Evolutionary conservation across 2,113 vertebrate species (phyloP).

Genomic region (Triplophysa siluroides): DNA sequence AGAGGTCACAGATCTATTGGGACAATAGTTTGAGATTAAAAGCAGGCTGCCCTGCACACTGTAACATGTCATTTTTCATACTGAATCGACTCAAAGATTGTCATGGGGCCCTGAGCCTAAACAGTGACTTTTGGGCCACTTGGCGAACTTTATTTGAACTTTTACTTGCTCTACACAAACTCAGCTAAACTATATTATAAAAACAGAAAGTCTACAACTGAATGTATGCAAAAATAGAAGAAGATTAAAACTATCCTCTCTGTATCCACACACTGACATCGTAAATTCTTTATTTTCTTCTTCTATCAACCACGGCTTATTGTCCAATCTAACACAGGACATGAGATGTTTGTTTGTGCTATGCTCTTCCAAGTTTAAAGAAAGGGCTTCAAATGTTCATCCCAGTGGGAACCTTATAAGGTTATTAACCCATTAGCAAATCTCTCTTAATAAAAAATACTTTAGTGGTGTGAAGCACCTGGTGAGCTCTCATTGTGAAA

Average conservation of each 20-base stretch:
- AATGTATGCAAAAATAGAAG: too few relatives aligned
- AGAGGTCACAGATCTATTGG: background rate
- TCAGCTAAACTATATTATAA: too few relatives aligned
- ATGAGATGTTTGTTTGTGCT: slow-evolving; percentile 26
- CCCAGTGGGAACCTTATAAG: slow-evolving; percentile 1
- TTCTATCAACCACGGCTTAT: background rate
- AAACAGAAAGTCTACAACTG: too few relatives aligned
- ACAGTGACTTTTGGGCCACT: background rate
- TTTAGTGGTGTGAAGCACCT: slow-evolving; percentile 47
- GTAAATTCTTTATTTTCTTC: too few relatives aligned
- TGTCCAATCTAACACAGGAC: slow-evolving; percentile 44
- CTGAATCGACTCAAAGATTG: background rate
- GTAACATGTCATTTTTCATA: background rate
- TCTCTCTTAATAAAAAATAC: slow-evolving; percentile 12
- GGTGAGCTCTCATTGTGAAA: slow-evolving; percentile 41
- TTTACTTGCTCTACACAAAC: background rate
- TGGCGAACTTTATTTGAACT: background rate
- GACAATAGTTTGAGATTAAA: background rate
- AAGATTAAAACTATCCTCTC: too few relatives aligned
- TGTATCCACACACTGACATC: too few relatives aligned
- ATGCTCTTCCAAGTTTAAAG: background rate
- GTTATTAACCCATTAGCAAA: background rate
- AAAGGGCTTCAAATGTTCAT: slow-evolving; percentile 16
- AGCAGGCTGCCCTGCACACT: background rate
- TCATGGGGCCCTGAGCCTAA: background rate